A percentile compares a stretch with the other conserved stretches of the same genome.
These are phyloP conservation scores for Antigone vipio DNA, from an alignment of 2,113 vertebrate genomes.

Conservation along the genomic window DNA sequence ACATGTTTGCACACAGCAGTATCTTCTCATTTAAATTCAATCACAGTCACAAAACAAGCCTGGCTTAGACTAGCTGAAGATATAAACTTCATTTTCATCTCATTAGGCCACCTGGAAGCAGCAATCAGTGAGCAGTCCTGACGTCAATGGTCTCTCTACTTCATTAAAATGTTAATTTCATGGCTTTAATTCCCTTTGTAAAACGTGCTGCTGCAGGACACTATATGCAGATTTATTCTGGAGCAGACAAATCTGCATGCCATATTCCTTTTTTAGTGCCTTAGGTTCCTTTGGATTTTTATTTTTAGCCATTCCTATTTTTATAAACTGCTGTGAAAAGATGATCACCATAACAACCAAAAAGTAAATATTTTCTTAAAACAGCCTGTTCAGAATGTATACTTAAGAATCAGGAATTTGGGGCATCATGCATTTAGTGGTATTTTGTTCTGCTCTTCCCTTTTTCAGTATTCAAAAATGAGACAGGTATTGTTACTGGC, in stretches of 20 bases:
- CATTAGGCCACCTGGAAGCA: constrained; percentile 81
- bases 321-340: constrained; percentile 59
- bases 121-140: constrained; percentile 73
- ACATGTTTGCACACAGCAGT: constrained; percentile 80
- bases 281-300: constrained; percentile 49
- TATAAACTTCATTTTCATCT: constrained; percentile 82
- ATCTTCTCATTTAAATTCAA: constrained; percentile 80
- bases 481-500: background rate
- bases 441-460: constrained; percentile 7
- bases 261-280: constrained; percentile 67
- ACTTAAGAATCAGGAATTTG: constrained; percentile 47
- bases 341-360: constrained; percentile 55
- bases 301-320: constrained; percentile 68
- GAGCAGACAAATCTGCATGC: constrained; percentile 62
- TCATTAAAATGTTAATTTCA: constrained; percentile 84
- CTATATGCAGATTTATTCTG: constrained; percentile 72
- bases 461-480: constrained; percentile 5
- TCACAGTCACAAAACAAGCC: constrained; percentile 76
- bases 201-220: constrained; percentile 67
- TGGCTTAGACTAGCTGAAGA: constrained; percentile 73
- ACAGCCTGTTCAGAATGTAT: constrained; percentile 25
- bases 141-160: constrained; percentile 75
- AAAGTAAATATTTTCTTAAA: constrained; percentile 69
- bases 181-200: constrained; percentile 78
- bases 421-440: background rate